phyloP scores from a whole-genome alignment of 2,797 vertebrate genomes.

The Sebastes taczanowskii region DNA sequence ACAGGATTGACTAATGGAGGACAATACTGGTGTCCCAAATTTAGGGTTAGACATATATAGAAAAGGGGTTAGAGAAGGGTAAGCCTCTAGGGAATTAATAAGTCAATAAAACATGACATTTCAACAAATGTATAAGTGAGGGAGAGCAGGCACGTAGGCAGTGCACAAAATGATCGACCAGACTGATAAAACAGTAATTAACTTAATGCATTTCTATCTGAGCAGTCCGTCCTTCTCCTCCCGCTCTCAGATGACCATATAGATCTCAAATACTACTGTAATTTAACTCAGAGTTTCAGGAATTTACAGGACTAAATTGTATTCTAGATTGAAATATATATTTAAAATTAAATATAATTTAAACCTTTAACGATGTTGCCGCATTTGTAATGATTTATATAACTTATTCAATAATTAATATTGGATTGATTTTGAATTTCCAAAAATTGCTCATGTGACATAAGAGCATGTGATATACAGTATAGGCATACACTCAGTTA shows the following conservation, averaged over 20 bases:
- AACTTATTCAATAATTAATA: not conserved
- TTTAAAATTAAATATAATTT: not conserved
- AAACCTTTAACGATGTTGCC: not conserved
- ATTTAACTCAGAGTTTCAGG: not conserved
- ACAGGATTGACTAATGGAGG: not conserved
- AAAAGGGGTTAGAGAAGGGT: not conserved
- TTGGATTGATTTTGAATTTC: not conserved
- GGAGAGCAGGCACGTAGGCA: not conserved
- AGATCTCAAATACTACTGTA: not conserved
- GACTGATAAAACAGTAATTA: constrained; percentile 8
- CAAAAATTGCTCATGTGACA: not conserved
- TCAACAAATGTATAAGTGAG: not conserved
- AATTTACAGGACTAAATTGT: not conserved
- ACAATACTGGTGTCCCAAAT: not conserved
- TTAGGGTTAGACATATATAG: not conserved
- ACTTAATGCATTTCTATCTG: not conserved
- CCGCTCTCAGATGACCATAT: not conserved
- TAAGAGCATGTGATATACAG: too few species aligned
- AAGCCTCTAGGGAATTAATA: not conserved
- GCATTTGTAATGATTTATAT: not conserved
- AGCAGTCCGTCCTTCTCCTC: not conserved
- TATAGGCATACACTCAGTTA: not conserved
- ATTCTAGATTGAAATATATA: too few species aligned
- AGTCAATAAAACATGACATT: not conserved
- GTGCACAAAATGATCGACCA: not conserved